phyloP scores from a whole-genome alignment of 2,888 invertebrate genomes.

The Linyphia triangularis region DNA sequence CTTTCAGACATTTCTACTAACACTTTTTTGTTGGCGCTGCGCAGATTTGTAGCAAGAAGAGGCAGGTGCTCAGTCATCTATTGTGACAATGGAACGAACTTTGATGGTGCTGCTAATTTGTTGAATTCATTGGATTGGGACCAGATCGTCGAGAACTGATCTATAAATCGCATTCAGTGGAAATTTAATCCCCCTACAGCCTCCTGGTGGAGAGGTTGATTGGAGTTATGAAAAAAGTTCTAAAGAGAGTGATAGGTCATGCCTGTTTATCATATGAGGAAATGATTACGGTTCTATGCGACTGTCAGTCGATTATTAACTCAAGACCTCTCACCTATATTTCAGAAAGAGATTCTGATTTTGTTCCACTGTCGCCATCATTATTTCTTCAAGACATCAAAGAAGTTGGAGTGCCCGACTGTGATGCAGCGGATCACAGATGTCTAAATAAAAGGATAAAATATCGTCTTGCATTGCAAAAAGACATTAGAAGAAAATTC shows the following conservation, averaged over 20 bases:
- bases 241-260: not conserved
- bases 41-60: conserved; percentile 10
- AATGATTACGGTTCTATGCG: conserved; percentile 2
- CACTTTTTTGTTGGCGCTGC: conserved; percentile 19
- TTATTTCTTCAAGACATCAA: conserved; percentile 26
- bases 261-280: conserved; percentile 30
- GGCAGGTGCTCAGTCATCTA: not conserved
- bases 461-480: no score
- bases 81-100: not conserved
- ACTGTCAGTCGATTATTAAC: conserved; percentile 27
- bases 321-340: conserved; percentile 21
- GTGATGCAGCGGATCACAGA: conserved; percentile 19
- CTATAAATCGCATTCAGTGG: not conserved
- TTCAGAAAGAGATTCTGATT: conserved; percentile 10
- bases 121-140: not conserved
- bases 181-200: conserved; percentile 6
- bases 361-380: conserved; percentile 12
- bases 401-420: not conserved
- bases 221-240: not conserved
- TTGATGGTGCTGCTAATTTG: not conserved
- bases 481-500: not conserved
- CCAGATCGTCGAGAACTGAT: not conserved
- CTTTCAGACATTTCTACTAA: no score
- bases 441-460: not conserved
- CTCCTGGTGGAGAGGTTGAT: not conserved